Evolutionary conservation across 2,888 invertebrate genomes (phyloP).

Genomic region (Habrosyne pyritoides): DNA sequence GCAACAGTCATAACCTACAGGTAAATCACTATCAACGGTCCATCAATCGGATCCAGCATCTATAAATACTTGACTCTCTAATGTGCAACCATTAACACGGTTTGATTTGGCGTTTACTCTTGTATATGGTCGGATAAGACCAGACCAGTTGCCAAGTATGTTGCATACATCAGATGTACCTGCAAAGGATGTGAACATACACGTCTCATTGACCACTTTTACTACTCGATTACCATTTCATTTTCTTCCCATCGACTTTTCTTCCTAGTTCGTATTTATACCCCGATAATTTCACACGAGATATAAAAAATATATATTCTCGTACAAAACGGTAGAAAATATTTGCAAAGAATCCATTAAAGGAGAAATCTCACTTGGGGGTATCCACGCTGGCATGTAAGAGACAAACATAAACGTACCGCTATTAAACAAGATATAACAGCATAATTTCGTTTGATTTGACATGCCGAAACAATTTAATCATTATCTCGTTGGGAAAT

Average conservation of each 20-base stretch:
- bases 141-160: slow-evolving; percentile 1
- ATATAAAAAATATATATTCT: slow-evolving; percentile 21
- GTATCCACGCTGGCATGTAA: slow-evolving; percentile 64
- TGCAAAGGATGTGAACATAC: slow-evolving; percentile 6
- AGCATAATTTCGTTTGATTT: slow-evolving; percentile 83
- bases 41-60: not conserved
- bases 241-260: slow-evolving; percentile 4
- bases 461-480: slow-evolving; percentile 83
- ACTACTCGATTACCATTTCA: slow-evolving; percentile 2
- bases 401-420: slow-evolving; percentile 67
- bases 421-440: slow-evolving; percentile 82
- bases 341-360: slow-evolving; percentile 50
- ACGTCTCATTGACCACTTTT: slow-evolving; percentile 7
- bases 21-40: not conserved
- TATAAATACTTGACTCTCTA: slow-evolving; percentile 8
- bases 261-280: not conserved
- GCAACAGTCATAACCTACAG: not conserved
- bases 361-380: slow-evolving; percentile 68
- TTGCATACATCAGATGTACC: slow-evolving; percentile 8
- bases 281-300: not conserved
- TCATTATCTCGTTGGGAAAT: slow-evolving; percentile 78
- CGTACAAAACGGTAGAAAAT: slow-evolving; percentile 27
- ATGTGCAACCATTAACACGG: slow-evolving; percentile 7
- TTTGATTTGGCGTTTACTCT: not conserved
- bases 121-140: slow-evolving; percentile 3